Conservation (phyloP, 1,140 invertebrate species). For the Drosophila obscura region DNA sequence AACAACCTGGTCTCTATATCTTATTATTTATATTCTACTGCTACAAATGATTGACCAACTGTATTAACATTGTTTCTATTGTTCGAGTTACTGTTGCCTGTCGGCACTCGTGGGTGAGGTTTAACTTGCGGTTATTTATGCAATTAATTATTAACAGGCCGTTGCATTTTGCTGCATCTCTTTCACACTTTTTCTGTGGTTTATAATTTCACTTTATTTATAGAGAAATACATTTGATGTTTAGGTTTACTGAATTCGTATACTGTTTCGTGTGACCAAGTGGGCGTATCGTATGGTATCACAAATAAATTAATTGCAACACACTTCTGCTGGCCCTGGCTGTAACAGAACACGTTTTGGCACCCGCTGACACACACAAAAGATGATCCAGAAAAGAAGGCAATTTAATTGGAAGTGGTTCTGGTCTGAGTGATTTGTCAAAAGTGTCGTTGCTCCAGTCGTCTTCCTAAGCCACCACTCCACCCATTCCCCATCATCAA, state of each 20-base stretch:
- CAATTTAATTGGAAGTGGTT: conserved; percentile 45
- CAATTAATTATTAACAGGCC: conserved; percentile 76
- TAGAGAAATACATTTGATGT: conserved; percentile 41
- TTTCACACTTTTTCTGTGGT: conserved; percentile 26
- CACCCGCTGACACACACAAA: background rate
- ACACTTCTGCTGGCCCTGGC: conserved; percentile 8
- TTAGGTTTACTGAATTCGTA: conserved; percentile 15
- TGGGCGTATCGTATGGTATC: conserved; percentile 34
- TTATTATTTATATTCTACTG: conserved; percentile 1
- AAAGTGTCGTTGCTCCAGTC: conserved; percentile 41
- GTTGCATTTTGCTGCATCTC: conserved; percentile 54
- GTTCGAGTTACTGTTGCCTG: conserved; percentile 8
- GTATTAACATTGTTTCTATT: conserved; percentile 49
- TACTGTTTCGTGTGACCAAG: conserved; percentile 5
- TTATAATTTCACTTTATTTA: conserved; percentile 29
- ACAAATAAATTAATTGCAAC: conserved; percentile 42
- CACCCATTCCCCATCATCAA: conserved; percentile 50
- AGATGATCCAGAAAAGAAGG: conserved; percentile 27
- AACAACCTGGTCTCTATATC: conserved; percentile 1
- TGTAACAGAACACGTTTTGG: conserved; percentile 32
- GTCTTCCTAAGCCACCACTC: background rate
- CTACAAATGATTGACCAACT: conserved; percentile 46
- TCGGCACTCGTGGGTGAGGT: conserved; percentile 49
- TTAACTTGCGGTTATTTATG: conserved; percentile 80
- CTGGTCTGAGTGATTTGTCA: conserved; percentile 61